These are phyloP conservation scores for Pipra filicauda DNA, from an alignment of 2,113 vertebrate species.

Conservation along the genomic window DNA sequence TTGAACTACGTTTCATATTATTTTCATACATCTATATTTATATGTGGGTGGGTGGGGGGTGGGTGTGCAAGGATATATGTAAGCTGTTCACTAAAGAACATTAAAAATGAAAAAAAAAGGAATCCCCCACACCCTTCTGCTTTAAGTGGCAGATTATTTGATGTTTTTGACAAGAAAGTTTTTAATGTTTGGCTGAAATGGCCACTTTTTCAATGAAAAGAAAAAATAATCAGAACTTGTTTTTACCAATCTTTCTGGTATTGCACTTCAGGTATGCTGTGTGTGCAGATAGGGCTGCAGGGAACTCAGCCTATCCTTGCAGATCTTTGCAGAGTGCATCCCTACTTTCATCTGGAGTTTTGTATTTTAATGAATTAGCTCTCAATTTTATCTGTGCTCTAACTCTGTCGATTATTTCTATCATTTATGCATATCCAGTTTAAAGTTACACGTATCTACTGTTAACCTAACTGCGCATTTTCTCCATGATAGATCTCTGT, in stretches of 20 bases:
- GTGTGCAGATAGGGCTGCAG: neutral
- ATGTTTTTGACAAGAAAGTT: neutral
- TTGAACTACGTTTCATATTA: conserved; percentile 1
- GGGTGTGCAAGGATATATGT: conserved; percentile 26
- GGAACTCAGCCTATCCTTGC: neutral
- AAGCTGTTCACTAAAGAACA: conserved; percentile 16
- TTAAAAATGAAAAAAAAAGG: neutral
- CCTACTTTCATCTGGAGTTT: neutral
- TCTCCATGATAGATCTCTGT: neutral
- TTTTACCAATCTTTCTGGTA: neutral
- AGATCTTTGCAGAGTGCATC: neutral
- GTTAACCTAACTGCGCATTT: neutral
- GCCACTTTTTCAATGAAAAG: neutral
- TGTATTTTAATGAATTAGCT: neutral
- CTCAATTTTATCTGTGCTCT: neutral
- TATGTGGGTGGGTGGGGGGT: neutral
- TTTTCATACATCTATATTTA: conserved; percentile 50
- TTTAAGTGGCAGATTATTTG: neutral
- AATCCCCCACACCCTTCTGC: neutral
- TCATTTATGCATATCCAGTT: neutral
- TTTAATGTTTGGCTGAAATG: neutral
- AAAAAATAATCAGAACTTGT: neutral
- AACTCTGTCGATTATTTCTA: neutral
- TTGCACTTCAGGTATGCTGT: neutral
- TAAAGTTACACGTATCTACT: fast-evolving